A percentile compares a stretch with the other conserved stretches of the same genome.
phyloP scores from a whole-genome alignment of 37 sponge, comb jelly and placozoan species.

The Diacarnus erythraeanus region DNA sequence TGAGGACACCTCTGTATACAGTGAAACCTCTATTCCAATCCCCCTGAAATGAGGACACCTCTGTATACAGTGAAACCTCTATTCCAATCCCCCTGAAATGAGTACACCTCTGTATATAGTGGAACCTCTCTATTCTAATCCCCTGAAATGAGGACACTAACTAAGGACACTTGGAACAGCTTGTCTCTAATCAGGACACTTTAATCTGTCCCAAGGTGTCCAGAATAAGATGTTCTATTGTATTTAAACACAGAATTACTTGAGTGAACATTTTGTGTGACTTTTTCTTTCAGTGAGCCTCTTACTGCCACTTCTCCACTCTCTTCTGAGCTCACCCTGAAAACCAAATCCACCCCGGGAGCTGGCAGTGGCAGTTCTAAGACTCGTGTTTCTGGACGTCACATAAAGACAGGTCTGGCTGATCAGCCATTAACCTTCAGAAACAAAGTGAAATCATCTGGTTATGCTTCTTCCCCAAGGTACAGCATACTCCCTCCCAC shows the following conservation, averaged over 20 bases:
- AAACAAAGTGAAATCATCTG: conserved; percentile 85
- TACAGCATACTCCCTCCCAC: background rate
- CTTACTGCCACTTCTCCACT: conserved; percentile 51
- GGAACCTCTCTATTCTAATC: too few relatives aligned
- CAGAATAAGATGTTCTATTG: too few relatives aligned
- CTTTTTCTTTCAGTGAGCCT: conserved; percentile 49
- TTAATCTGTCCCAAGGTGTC: too few relatives aligned
- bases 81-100: too few relatives aligned
- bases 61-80: too few relatives aligned
- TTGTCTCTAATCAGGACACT: too few relatives aligned
- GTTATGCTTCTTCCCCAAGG: conserved; percentile 76
- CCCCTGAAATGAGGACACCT: too few relatives aligned
- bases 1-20: too few relatives aligned
- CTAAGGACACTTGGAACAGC: too few relatives aligned
- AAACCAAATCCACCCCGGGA: conserved; percentile 1
- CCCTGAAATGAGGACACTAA: too few relatives aligned
- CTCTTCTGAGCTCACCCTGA: conserved; percentile 51
- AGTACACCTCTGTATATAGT: too few relatives aligned
- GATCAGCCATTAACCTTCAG: conserved; percentile 88
- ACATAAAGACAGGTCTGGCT: background rate
- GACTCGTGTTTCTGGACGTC: background rate
- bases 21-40: too few relatives aligned
- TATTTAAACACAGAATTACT: background rate
- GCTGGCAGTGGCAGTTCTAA: background rate
- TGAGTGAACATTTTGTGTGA: background rate